Evolutionary conservation across 1,140 invertebrate genomes (phyloP).

Genomic region (Drosophila novamexicana): DNA sequence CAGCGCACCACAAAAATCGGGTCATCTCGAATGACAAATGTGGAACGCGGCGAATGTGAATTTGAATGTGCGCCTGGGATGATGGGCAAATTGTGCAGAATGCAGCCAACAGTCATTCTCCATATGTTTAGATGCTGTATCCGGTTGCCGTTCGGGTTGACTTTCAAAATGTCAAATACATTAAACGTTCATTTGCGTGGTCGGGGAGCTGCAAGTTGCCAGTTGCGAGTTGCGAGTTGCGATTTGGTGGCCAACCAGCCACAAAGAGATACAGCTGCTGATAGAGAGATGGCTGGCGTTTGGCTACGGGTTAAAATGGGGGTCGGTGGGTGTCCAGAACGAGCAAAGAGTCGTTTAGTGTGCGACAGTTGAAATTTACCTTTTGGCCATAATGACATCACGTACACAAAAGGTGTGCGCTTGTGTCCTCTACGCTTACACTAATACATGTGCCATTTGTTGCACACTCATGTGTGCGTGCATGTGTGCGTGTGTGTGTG

Average conservation of each 20-base stretch:
- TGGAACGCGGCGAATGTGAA: conserved; percentile 33
- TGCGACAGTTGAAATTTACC: conserved; percentile 80
- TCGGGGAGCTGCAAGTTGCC: conserved; percentile 4
- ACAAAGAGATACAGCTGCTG: conserved; percentile 56
- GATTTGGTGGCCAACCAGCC: conserved; percentile 71
- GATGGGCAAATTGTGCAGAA: conserved; percentile 18
- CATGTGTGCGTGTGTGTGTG: conserved; percentile 14
- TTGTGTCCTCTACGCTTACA: conserved; percentile 38
- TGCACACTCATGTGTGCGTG: conserved; percentile 51
- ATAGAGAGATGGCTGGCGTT: conserved; percentile 12
- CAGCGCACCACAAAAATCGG: conserved; percentile 74
- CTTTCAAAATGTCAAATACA: conserved; percentile 82
- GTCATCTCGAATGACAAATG: conserved; percentile 79
- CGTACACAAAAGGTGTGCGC: conserved; percentile 80
- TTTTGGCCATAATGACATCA: conserved; percentile 81
- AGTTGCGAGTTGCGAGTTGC: conserved; percentile 40
- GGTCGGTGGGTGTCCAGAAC: conserved; percentile 15
- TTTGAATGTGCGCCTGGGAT: conserved; percentile 3
- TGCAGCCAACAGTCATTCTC: conserved; percentile 13
- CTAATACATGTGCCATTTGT: conserved; percentile 71
- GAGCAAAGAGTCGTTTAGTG: conserved; percentile 75
- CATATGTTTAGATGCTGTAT: conserved; percentile 72
- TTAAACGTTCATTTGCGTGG: conserved; percentile 78
- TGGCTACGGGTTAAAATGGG: background rate
- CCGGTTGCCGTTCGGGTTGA: conserved; percentile 72